A percentile compares a stretch with the other conserved stretches of the same genome.
These are phyloP conservation scores for Strix uralensis DNA, from an alignment of 2,113 vertebrate species.

Conservation along the genomic window DNA sequence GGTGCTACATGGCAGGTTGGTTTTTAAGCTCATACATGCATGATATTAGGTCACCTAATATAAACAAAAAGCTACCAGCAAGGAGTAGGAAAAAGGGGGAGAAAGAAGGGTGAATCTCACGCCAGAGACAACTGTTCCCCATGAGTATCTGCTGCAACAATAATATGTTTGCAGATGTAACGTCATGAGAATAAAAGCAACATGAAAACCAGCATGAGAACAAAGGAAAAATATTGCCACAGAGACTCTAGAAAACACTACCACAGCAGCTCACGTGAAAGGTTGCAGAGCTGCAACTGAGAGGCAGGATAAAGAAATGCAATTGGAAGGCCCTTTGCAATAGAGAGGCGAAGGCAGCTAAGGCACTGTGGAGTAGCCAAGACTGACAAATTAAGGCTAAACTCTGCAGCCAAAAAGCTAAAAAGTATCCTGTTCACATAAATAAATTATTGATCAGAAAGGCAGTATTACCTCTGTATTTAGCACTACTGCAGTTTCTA, in stretches of 20 bases:
- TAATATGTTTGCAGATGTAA: background rate
- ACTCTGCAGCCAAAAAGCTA: constrained; percentile 25
- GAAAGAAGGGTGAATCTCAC: background rate
- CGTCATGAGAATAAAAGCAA: background rate
- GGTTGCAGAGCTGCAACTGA: background rate
- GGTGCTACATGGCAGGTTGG: background rate
- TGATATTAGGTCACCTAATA: background rate
- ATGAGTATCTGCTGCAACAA: background rate
- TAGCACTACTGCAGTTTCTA: background rate
- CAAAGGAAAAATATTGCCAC: background rate
- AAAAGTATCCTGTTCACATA: background rate
- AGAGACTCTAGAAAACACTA: background rate
- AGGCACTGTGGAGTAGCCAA: background rate
- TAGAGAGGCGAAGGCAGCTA: background rate
- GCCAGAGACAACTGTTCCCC: background rate
- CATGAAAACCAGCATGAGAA: background rate
- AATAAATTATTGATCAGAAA: constrained; percentile 28
- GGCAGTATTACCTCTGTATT: background rate
- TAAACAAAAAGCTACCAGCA: background rate
- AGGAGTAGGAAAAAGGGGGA: background rate
- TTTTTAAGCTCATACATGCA: background rate
- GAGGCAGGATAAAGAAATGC: background rate
- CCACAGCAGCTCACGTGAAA: background rate
- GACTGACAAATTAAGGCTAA: background rate
- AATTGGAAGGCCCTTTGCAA: background rate